Percentiles rank a stretch among this genome's conserved stretches.
These are phyloP conservation scores for Zonotrichia albicollis DNA, from an alignment of 2,797 vertebrate genomes.

Conservation along the genomic window DNA sequence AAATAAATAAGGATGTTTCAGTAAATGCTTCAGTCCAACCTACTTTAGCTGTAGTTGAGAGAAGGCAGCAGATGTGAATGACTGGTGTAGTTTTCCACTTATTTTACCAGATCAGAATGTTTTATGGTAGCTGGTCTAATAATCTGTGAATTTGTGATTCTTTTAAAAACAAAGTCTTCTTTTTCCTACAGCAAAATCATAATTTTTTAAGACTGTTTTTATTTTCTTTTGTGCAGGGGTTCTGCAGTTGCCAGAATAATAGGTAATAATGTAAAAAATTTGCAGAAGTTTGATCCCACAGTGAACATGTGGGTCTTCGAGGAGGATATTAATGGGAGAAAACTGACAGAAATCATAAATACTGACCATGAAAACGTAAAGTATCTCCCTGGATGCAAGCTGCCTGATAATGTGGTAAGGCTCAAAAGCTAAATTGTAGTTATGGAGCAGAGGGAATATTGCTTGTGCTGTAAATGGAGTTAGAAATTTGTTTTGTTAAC, in stretches of 20 bases:
- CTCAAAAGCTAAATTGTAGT: background rate
- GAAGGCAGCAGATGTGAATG: background rate
- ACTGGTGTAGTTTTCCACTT: background rate
- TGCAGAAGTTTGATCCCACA: constrained; percentile 83
- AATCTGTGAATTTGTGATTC: background rate
- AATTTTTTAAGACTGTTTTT: background rate
- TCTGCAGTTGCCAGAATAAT: constrained; percentile 91
- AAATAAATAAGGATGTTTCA: background rate
- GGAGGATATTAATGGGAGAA: constrained; percentile 86
- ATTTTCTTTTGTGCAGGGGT: constrained; percentile 78
- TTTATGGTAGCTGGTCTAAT: background rate
- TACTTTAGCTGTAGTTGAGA: background rate
- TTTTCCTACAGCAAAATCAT: background rate
- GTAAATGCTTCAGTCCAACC: background rate
- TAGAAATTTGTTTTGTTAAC: background rate
- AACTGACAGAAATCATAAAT: constrained; percentile 92
- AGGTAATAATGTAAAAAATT: constrained; percentile 82
- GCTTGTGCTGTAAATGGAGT: background rate
- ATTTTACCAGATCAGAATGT: background rate
- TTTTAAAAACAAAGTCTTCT: background rate
- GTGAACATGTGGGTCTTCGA: constrained; percentile 96
- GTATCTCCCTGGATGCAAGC: constrained; percentile 90
- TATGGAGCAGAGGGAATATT: background rate
- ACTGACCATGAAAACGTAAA: constrained; percentile 91
- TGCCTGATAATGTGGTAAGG: constrained; percentile 92